These are phyloP conservation scores for Ricordea florida DNA, from an alignment of 92 coral and sea anemone species.

Conservation along the genomic window DNA sequence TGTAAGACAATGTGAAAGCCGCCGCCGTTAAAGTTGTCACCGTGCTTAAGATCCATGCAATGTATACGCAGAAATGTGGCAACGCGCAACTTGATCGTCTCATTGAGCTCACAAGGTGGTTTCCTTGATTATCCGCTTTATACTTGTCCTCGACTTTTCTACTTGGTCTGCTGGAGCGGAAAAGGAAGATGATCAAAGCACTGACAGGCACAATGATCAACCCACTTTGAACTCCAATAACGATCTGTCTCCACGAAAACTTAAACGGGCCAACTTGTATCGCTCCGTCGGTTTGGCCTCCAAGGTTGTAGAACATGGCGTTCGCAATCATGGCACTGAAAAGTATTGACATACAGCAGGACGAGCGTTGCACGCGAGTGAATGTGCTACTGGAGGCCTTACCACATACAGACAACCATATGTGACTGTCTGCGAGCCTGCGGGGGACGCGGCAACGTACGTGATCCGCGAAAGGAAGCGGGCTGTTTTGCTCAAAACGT, in stretches of 20 bases:
- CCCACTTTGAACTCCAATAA: constrained; percentile 71
- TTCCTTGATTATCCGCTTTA: background rate
- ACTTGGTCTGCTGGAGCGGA: constrained; percentile 18
- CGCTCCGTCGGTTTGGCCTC: constrained; percentile 27
- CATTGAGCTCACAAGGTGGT: background rate
- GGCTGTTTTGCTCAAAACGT: background rate
- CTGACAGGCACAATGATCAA: constrained; percentile 56
- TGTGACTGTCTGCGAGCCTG: constrained; percentile 62
- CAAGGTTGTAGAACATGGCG: constrained; percentile 69
- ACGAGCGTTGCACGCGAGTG: constrained; percentile 67
- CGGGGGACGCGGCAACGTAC: constrained; percentile 48
- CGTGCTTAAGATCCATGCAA: constrained; percentile 67
- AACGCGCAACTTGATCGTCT: constrained; percentile 1
- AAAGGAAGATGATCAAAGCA: constrained; percentile 33
- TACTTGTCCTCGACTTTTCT: background rate
- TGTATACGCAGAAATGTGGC: constrained; percentile 66
- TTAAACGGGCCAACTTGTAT: constrained; percentile 59
- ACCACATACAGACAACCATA: constrained; percentile 67
- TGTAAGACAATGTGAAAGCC: constrained; percentile 68
- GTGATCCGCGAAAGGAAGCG: constrained; percentile 30
- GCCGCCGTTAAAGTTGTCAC: constrained; percentile 39
- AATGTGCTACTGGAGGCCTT: constrained; percentile 49
- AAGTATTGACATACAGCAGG: constrained; percentile 57
- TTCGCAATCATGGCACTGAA: constrained; percentile 63
- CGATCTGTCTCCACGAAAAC: constrained; percentile 39